A percentile compares a stretch with the other conserved stretches of the same genome.
Evolutionary conservation across 2,888 invertebrate genomes (phyloP).

Genomic region (Formica aserva): DNA sequence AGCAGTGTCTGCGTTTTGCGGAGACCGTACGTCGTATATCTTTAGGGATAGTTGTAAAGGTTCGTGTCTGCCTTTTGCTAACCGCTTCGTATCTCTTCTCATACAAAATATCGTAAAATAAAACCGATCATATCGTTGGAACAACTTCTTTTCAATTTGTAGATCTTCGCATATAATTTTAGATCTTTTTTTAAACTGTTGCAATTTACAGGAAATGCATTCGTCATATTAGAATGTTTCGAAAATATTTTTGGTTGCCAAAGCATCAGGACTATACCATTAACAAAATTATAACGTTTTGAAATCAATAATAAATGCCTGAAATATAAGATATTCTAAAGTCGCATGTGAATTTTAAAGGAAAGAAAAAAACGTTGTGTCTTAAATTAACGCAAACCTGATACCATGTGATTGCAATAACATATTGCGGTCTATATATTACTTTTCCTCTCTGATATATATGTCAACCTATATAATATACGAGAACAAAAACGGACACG

Average conservation of each 20-base stretch:
- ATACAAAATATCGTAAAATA: neutral
- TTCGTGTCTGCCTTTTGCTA: neutral
- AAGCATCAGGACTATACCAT: neutral
- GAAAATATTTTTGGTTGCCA: neutral
- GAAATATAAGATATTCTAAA: neutral
- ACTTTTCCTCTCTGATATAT: slow-evolving; percentile 16
- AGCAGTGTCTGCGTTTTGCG: slow-evolving; percentile 46
- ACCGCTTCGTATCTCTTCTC: neutral
- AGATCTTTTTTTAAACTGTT: neutral
- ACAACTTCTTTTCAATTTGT: neutral
- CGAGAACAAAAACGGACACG: slow-evolving; percentile 21
- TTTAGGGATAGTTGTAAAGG: slow-evolving; percentile 30
- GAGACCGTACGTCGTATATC: slow-evolving; percentile 31
- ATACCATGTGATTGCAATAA: neutral
- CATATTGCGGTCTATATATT: neutral
- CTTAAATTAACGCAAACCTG: neutral
- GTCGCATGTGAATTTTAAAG: neutral
- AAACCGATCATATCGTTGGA: neutral
- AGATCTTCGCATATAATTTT: neutral
- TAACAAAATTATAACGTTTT: neutral
- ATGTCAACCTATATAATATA: slow-evolving; percentile 24
- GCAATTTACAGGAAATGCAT: neutral
- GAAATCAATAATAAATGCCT: neutral
- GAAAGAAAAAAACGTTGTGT: neutral
- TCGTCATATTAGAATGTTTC: neutral